Conservation (phyloP, 2,888 invertebrate genomes). For the Stenoptilia bipunctidactyla region DNA sequence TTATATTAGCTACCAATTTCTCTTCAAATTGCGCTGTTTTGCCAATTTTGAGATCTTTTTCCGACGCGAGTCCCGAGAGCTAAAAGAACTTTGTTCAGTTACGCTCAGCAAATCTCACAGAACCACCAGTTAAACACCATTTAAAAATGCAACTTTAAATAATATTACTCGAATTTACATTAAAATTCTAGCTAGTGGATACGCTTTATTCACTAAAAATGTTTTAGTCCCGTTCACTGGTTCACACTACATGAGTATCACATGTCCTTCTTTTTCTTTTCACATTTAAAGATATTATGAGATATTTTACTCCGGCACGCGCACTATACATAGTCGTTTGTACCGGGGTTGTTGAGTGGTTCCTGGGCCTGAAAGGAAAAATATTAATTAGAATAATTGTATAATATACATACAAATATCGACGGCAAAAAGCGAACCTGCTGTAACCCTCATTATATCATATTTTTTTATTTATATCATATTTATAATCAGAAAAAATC, state of each 20-base stretch:
- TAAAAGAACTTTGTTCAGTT: no score
- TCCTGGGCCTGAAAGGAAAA: conserved; percentile 81
- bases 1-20: no score
- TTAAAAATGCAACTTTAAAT: conserved; percentile 1
- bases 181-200: not conserved
- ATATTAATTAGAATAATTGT: no score
- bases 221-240: conserved; percentile 56
- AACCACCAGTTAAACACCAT: no score
- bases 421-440: no score
- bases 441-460: no score
- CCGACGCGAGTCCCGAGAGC: not conserved
- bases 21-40: no score
- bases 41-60: conserved; percentile 21
- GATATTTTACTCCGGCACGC: conserved; percentile 58
- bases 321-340: conserved; percentile 83
- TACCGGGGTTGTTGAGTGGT: conserved; percentile 84
- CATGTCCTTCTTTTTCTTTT: conserved; percentile 67
- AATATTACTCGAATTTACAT: not conserved
- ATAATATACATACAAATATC: no score
- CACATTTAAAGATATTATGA: conserved; percentile 59
- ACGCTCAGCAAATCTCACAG: no score
- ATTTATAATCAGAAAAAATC: no score
- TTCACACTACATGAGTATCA: conserved; percentile 57
- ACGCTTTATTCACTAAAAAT: conserved; percentile 33
- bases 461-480: no score